Base-by-base conservation (phyloP, 2,113 vertebrate genomes). In the Python bivittatus region DNA sequence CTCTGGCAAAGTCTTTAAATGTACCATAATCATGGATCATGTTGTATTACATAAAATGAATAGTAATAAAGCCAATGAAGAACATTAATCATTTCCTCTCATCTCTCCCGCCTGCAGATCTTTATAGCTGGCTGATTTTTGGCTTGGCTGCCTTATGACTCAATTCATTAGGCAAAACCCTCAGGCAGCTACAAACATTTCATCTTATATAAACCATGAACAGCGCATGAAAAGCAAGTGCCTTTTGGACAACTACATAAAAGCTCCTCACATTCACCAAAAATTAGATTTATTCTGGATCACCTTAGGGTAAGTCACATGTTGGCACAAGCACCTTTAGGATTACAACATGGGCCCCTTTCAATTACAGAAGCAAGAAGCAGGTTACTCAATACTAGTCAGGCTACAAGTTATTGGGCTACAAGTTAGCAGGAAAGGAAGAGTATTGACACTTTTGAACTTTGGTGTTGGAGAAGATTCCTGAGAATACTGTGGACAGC, bases 1-100 rank as follows among this genome's bases (percentile, higher is more conserved):
- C 53, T 90, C 58, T 90, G 53, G 89, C 88, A 89, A 88, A 8
- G 25, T 52, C 60, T 48, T 89, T 27, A 89, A 88, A 88, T 48
- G 25, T 25, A 83, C 23, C 12, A 25, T 83, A 83, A 83, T 83
- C 4, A 9, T 57, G 56, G n/a, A 84, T 20, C 23, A 44, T 48
- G 27, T 29, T 90, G 64, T 27, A 29, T 90, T 90, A 84, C 33
- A 57, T 57, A 90, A 84, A 23, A 48, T 10, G 8, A 61, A 42
- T 27, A 57, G 23, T 38, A 60, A 88, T 38, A 56, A 90, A 33
- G 68, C 53, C 64, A 84, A n/a, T 52, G 54, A 83, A 52, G 38
- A 83, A 33, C 64, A 88, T 88, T 88, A 85, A 12, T 42, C 6
- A 0, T 0, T 3, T 6, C 38, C 25, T 61, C 44, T 84, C 44